Percentiles rank a stretch among this genome's conserved stretches.
Evolutionary conservation across 2,113 vertebrate genomes (phyloP).

Genomic region (Sinocyclocheilus rhinocerous): DNA sequence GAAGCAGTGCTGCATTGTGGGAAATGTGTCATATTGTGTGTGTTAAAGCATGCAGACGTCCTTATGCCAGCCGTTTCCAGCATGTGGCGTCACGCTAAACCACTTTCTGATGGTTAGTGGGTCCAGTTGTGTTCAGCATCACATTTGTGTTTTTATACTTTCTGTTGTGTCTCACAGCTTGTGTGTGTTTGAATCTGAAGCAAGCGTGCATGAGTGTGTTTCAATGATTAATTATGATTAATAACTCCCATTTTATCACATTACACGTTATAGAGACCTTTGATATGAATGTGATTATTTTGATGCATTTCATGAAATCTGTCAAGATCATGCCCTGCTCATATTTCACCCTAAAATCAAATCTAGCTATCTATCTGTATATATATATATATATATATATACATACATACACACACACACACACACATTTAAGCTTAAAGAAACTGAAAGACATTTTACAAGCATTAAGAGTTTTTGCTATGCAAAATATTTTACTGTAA

Average conservation of each 20-base stretch:
- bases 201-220: neutral
- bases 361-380: no score
- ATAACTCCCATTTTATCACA: neutral
- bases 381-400: no score
- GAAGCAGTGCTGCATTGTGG: slow-evolving; percentile 54
- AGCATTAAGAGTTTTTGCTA: no score
- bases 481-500: neutral
- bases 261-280: neutral
- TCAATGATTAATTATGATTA: slow-evolving; percentile 3
- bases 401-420: no score
- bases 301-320: neutral
- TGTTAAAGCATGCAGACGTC: neutral
- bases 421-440: no score
- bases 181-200: slow-evolving; percentile 22
- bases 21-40: neutral
- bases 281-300: neutral
- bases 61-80: neutral
- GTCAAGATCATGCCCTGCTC: neutral
- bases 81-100: slow-evolving; percentile 22
- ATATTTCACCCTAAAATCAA: slow-evolving; percentile 2
- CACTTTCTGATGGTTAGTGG: neutral
- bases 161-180: slow-evolving; percentile 47
- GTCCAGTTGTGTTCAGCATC: slow-evolving; percentile 3
- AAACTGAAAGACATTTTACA: neutral
- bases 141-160: slow-evolving; percentile 22